phyloP scores from a whole-genome alignment of 2,113 vertebrate genomes.

The Aplodontia rufa region DNA sequence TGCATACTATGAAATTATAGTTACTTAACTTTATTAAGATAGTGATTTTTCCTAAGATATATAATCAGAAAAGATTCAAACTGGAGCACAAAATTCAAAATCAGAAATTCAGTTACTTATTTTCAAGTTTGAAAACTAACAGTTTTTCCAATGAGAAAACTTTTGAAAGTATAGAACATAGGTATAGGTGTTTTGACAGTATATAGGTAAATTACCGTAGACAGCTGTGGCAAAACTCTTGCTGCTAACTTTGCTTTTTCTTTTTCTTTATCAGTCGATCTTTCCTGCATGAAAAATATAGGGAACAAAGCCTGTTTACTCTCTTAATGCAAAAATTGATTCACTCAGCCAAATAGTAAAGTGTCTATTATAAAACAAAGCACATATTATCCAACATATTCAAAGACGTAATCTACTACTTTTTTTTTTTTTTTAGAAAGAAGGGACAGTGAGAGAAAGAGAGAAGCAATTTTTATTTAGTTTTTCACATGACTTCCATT shows the following conservation, averaged over 20 bases:
- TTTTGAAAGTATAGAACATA: not conserved
- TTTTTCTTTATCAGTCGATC: constrained; percentile 70
- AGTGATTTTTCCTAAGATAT: not conserved
- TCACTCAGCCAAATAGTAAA: not conserved
- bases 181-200: not conserved
- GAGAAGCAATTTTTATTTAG: too few relatives aligned
- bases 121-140: not conserved
- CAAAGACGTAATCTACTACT: not conserved
- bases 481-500: too few relatives aligned
- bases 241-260: constrained; percentile 41
- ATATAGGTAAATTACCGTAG: constrained; percentile 76
- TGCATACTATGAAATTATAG: not conserved
- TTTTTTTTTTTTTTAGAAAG: too few relatives aligned
- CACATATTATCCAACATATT: not conserved
- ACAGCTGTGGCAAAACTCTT: constrained; percentile 78
- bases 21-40: not conserved
- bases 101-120: not conserved
- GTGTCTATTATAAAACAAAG: not conserved
- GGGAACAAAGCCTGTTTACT: not conserved
- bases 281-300: constrained; percentile 63
- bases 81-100: not conserved
- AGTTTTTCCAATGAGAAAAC: not conserved
- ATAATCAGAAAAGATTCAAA: not conserved
- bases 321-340: not conserved
- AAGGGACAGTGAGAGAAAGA: too few relatives aligned